These are phyloP conservation scores for Doris montereyensis DNA, from an alignment of 2,888 invertebrate genomes.

Conservation along the genomic window DNA sequence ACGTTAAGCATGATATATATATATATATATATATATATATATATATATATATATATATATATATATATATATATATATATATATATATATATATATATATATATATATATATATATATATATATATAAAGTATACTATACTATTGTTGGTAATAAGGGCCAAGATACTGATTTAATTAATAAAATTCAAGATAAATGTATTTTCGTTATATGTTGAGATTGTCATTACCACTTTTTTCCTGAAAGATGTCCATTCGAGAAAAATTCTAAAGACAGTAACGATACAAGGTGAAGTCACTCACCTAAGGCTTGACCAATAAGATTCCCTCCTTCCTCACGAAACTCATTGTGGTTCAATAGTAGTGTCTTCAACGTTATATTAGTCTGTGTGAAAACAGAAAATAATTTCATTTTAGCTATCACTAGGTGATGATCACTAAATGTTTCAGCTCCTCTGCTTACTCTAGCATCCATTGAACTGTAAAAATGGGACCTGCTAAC, in stretches of 20 bases:
- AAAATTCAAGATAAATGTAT: too few species aligned
- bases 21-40: too few species aligned
- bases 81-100: conserved; percentile 22
- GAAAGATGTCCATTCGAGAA: not conserved
- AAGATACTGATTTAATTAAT: too few species aligned
- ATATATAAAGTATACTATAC: not conserved
- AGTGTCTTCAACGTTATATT: conserved; percentile 35
- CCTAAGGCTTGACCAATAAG: conserved; percentile 57
- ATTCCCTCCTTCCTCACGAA: conserved; percentile 55
- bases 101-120: conserved; percentile 14
- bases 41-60: not conserved
- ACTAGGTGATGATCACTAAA: too few species aligned
- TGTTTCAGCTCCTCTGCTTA: too few species aligned
- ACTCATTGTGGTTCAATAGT: conserved; percentile 54
- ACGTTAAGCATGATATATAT: too few species aligned
- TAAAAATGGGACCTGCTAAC: too few species aligned
- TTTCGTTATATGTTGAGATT: too few species aligned
- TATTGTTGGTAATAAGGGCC: too few species aligned
- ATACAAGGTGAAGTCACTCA: conserved; percentile 45
- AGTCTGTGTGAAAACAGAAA: conserved; percentile 42
- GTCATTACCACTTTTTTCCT: not conserved
- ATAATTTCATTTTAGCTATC: too few species aligned
- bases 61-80: conserved; percentile 8
- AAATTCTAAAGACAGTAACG: not conserved
- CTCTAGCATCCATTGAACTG: too few species aligned